Conservation (phyloP, 2,797 vertebrate genomes). For the Anguilla anguilla region DNA sequence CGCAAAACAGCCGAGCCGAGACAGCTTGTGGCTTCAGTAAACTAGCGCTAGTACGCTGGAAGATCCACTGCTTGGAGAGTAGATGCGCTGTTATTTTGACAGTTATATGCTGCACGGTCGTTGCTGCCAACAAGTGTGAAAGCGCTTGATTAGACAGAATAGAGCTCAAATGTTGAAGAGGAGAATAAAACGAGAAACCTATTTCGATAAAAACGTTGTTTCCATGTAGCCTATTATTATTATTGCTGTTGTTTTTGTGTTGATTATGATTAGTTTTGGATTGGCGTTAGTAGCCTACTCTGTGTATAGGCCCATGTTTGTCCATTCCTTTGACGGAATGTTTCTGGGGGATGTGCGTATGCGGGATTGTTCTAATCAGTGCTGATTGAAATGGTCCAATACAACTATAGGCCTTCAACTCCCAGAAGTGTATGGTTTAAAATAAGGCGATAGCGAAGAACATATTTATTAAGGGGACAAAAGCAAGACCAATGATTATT, state of each 20-base stretch:
- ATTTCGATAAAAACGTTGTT: not conserved
- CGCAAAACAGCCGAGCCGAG: not conserved
- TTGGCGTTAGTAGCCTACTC: too few species aligned
- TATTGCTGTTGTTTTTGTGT: too few species aligned
- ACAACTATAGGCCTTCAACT: too few species aligned
- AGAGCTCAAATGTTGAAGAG: not conserved
- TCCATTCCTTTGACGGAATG: not conserved
- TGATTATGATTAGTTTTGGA: too few species aligned
- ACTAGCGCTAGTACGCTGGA: not conserved
- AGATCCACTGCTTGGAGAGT: not conserved
- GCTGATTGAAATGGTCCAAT: too few species aligned
- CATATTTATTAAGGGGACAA: too few species aligned
- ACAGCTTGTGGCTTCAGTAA: not conserved
- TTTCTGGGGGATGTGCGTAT: not conserved
- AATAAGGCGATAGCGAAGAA: too few species aligned
- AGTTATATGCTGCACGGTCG: not conserved
- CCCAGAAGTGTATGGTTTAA: too few species aligned
- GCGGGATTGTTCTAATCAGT: not conserved
- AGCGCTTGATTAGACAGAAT: not conserved
- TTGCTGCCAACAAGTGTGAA: conserved; percentile 62
- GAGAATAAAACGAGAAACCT: not conserved
- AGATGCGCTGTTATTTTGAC: conserved; percentile 8
- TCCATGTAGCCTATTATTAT: too few species aligned
- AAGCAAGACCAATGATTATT: too few species aligned
- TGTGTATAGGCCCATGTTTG: not conserved